Conservation (phyloP, 1,140 invertebrate genomes). For the Battus philenor region DNA sequence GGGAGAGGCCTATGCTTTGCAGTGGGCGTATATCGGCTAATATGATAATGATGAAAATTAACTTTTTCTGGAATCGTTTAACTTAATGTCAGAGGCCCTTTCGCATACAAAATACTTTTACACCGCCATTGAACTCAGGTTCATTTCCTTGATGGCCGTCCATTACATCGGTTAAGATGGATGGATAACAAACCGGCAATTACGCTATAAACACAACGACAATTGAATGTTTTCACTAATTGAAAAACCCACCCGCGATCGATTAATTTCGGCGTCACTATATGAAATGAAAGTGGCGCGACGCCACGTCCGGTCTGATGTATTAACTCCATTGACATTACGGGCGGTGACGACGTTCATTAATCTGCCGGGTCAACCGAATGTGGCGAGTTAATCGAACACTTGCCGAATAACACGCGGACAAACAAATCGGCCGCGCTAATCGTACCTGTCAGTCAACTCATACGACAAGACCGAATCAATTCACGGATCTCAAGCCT, state of each 20-base stretch:
- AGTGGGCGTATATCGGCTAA: too few relatives aligned
- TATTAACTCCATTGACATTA: constrained; percentile 67
- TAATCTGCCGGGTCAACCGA: constrained; percentile 47
- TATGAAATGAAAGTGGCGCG: constrained; percentile 66
- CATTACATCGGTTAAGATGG: constrained; percentile 68
- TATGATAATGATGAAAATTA: too few relatives aligned
- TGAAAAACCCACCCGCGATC: constrained; percentile 62
- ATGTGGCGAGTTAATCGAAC: constrained; percentile 4
- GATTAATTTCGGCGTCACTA: constrained; percentile 62
- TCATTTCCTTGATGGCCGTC: constrained; percentile 66
- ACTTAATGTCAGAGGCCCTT: constrained; percentile 56
- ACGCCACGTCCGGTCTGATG: constrained; percentile 42
- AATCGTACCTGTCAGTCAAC: neutral
- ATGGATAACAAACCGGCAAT: constrained; percentile 70
- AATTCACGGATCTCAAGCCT: neutral
- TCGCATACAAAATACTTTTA: constrained; percentile 38
- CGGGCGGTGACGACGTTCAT: constrained; percentile 55
- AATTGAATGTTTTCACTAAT: constrained; percentile 73
- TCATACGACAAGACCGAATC: too few relatives aligned
- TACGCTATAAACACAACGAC: constrained; percentile 70
- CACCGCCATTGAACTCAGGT: constrained; percentile 44
- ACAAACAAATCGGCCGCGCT: constrained; percentile 15
- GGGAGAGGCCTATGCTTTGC: too few relatives aligned
- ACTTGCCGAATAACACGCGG: neutral
- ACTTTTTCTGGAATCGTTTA: too few relatives aligned